Base-by-base conservation (phyloP, 2,888 invertebrate genomes). In the Dendrolimus houi region DNA sequence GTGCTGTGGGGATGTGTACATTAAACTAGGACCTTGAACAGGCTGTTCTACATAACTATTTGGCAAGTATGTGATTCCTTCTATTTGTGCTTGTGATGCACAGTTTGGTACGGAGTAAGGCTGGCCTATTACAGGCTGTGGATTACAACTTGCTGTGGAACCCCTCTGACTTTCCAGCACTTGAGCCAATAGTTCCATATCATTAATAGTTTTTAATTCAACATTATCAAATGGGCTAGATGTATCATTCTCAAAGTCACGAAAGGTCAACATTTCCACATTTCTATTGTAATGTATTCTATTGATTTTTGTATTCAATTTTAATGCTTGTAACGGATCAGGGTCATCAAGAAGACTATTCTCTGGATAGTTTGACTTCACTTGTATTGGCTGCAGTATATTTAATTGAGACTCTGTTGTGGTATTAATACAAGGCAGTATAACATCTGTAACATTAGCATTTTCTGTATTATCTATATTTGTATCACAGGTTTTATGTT, bases 161-260 rank as follows among this genome's bases (percentile, higher is more conserved):
- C 82, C 81, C 58, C 77, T 75, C 75, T 93, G 81, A 68, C 77
- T 83, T 64, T 88, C 87, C 61, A 94, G 77, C 54, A 97, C 96
- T 83, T 96, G 95, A 12, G 97, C 97, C 63, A 98, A 86, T 77
- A 96, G 94, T 82, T 97, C 97, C 92, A 97, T 94, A 75, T 98
- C 97, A 86, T 98, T 97, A 60, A 98, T 95, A 53, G 97, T 96
- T 84, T 97, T 97, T 57, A 98, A 82, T 85, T 97, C 97, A 84
- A 97, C 94, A 86, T 96, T 97, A 87, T 98, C 98, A 86, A 98
- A 98, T 0, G 98, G 98, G 79, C 96, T 97, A 57, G 96, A 96
- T 56, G 96, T 96, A 76, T 97, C 97, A 76, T 95, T 94, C 83
- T 98, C 98, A 89, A 98, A 98, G 81, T 98, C 97, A 63, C 94